Evolutionary conservation across 1,140 invertebrate species (phyloP).

Genomic region (Mycetomoellerius zeteki): DNA sequence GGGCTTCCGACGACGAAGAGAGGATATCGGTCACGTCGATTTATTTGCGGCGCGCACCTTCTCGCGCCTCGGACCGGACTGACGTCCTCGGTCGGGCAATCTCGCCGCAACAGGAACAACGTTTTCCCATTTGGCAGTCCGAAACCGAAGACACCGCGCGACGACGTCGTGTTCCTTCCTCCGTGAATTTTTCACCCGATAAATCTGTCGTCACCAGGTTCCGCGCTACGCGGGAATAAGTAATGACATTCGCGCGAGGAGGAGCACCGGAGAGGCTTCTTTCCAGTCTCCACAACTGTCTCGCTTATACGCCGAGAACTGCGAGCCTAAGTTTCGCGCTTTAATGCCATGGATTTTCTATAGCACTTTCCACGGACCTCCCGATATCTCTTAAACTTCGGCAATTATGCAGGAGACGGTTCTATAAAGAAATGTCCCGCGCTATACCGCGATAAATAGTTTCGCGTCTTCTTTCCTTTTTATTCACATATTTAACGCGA

Average conservation of each 20-base stretch:
- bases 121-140: conserved; percentile 82
- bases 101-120: conserved; percentile 77
- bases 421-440: neutral
- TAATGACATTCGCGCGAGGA: conserved; percentile 44
- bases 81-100: conserved; percentile 66
- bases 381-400: conserved; percentile 3
- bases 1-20: conserved; percentile 43
- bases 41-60: conserved; percentile 75
- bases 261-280: neutral
- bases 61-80: conserved; percentile 71
- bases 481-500: neutral
- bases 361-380: neutral
- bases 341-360: conserved; percentile 35
- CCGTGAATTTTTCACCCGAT: conserved; percentile 80
- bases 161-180: conserved; percentile 61
- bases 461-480: neutral
- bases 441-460: neutral
- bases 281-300: too few relatives aligned
- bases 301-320: neutral
- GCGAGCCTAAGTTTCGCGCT: conserved; percentile 30
- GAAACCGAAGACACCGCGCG: conserved; percentile 67
- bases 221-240: conserved; percentile 64
- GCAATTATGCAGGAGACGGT: conserved; percentile 19
- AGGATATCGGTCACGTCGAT: conserved; percentile 70
- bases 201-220: conserved; percentile 74